Percentiles rank a stretch among this genome's conserved stretches.
These are phyloP conservation scores for Ariolimax columbianus DNA, from an alignment of 2,888 invertebrate species.

Conservation along the genomic window DNA sequence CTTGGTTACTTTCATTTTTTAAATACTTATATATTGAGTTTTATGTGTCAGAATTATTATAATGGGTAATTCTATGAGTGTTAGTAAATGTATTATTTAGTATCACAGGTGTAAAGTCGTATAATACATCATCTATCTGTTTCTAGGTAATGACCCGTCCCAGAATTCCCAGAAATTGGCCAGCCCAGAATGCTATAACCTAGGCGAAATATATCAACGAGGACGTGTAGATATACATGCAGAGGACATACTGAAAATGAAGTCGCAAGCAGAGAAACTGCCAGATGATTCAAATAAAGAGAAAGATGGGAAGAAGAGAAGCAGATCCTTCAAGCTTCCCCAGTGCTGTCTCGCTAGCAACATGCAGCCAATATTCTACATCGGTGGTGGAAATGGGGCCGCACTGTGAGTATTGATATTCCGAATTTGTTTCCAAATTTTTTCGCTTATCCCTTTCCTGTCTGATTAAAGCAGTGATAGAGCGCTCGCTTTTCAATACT, in stretches of 20 bases:
- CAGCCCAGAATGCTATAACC: neutral
- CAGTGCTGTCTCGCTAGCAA: constrained; percentile 67
- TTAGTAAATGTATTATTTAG: neutral
- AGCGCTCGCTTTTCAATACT: too few species aligned
- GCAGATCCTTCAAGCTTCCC: constrained; percentile 60
- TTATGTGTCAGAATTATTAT: neutral
- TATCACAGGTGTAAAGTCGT: neutral
- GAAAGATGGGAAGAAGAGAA: constrained; percentile 39
- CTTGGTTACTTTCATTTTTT: neutral
- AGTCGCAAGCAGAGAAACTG: neutral
- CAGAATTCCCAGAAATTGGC: neutral
- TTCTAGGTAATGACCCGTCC: neutral
- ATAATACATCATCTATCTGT: neutral
- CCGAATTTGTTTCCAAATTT: too few species aligned
- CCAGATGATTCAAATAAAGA: neutral
- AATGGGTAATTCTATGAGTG: neutral
- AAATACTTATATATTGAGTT: neutral
- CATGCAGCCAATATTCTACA: constrained; percentile 74
- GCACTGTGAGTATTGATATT: constrained; percentile 76
- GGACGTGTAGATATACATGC: neutral
- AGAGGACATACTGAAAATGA: neutral
- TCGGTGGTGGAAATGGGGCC: constrained; percentile 75
- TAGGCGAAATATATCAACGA: constrained; percentile 57
- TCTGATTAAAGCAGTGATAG: too few species aligned
- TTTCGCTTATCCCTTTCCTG: too few species aligned